A percentile compares a stretch with the other conserved stretches of the same genome.
Conservation (phyloP, 2,113 vertebrate genomes). For the Rhodinocichla rosea region DNA sequence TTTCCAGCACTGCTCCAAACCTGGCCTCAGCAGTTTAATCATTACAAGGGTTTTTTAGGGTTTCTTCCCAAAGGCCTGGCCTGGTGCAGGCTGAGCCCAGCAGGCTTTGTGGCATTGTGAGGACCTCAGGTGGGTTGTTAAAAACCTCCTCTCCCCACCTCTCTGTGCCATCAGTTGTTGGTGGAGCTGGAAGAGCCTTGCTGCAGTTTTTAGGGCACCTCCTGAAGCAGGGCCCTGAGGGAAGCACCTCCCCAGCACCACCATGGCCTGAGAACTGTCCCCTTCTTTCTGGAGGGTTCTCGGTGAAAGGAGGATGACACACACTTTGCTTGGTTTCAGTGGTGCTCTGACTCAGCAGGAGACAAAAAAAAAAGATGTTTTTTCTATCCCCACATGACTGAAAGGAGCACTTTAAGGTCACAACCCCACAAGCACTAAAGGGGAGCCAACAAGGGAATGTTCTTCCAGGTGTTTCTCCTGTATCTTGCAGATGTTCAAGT, state of each 20-base stretch:
- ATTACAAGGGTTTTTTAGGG: fast-evolving
- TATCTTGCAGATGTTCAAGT: not conserved
- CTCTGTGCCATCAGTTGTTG: not conserved
- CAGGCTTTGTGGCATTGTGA: not conserved
- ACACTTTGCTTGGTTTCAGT: not conserved
- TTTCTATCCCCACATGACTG: not conserved
- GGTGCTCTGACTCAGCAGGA: not conserved
- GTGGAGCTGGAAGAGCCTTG: not conserved
- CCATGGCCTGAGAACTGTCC: not conserved
- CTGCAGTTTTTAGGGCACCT: not conserved
- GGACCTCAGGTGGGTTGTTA: not conserved
- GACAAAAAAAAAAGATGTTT: not conserved
- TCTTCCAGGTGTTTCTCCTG: not conserved
- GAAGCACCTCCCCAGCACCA: not conserved
- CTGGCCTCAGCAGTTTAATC: fast-evolving
- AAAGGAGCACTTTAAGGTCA: not conserved
- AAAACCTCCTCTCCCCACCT: not conserved
- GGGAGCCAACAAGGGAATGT: not conserved
- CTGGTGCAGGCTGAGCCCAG: not conserved
- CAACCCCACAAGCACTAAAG: not conserved
- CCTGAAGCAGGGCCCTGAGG: not conserved
- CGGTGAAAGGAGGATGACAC: not conserved
- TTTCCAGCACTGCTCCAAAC: not conserved
- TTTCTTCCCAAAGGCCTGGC: not conserved
- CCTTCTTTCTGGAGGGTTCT: not conserved